A percentile compares a stretch with the other conserved stretches of the same genome.
Conservation (phyloP, 2,113 vertebrate genomes). For the Actinemys pallida region DNA sequence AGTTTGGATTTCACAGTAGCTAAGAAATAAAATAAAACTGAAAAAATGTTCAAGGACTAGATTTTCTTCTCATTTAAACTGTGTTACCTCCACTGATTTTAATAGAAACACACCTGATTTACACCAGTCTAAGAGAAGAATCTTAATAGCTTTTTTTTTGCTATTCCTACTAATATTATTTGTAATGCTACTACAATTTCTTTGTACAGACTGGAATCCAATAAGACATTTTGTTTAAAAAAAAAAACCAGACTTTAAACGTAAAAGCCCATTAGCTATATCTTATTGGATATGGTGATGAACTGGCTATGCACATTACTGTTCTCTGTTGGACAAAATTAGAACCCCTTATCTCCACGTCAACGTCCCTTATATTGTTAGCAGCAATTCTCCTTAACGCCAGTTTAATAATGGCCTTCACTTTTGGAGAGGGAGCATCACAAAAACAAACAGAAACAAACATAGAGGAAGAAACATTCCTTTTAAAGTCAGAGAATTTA, state of each 20-base stretch:
- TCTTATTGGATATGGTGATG: not conserved
- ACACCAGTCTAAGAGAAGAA: not conserved
- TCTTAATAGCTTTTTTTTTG: not conserved
- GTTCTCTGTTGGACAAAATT: not conserved
- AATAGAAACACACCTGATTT: not conserved
- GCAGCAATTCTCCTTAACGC: not conserved
- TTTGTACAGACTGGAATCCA: not conserved
- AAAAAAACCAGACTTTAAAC: fast-evolving
- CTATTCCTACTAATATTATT: not conserved
- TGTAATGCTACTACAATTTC: not conserved
- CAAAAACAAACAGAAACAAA: not conserved
- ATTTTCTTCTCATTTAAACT: not conserved
- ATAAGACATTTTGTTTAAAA: not conserved
- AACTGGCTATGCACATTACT: not conserved
- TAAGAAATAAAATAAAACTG: not conserved
- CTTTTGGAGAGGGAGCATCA: not conserved
- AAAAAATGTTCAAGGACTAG: not conserved
- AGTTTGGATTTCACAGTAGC: not conserved
- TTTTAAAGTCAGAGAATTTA: not conserved
- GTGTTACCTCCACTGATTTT: not conserved
- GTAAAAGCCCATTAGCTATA: not conserved
- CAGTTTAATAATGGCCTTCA: not conserved
- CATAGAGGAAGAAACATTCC: too few relatives aligned
- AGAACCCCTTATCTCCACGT: fast-evolving
- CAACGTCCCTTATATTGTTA: not conserved